phyloP scores from a whole-genome alignment of 2,113 vertebrate species.

The Siniperca knerii region DNA sequence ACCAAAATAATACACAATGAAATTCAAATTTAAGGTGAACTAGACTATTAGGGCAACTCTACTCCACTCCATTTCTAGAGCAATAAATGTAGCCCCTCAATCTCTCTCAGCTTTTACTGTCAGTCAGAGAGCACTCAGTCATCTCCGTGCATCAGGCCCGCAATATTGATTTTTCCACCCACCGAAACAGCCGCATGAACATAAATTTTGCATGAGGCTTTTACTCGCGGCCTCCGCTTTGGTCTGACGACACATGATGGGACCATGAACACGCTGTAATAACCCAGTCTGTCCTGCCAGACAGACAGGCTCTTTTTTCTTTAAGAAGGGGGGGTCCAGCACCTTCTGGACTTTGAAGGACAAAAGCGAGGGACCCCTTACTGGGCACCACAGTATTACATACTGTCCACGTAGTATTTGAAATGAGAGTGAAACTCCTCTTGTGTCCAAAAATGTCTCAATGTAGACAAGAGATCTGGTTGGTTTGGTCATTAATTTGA shows the following conservation, averaged over 20 bases:
- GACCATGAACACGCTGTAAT: conserved; percentile 94
- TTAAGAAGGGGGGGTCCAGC: conserved; percentile 6
- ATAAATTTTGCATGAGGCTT: conserved; percentile 99
- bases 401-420: conserved; percentile 21
- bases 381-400: conserved; percentile 45
- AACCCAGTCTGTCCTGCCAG: conserved; percentile 89
- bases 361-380: conserved; percentile 53
- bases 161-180: conserved; percentile 99
- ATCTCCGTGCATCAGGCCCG: conserved; percentile 96
- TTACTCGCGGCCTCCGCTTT: conserved; percentile 95
- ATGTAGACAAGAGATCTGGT: background rate
- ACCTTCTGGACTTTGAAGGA: conserved; percentile 71
- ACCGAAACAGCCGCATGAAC: conserved; percentile 99
- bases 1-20: conserved; percentile 94
- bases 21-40: conserved; percentile 95
- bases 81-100: conserved; percentile 92
- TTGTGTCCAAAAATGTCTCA: background rate
- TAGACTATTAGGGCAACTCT: conserved; percentile 91
- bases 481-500: conserved; percentile 7
- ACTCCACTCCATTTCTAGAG: conserved; percentile 90
- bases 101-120: conserved; percentile 98
- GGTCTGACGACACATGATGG: conserved; percentile 97
- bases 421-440: conserved; percentile 2
- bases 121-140: conserved; percentile 98
- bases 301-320: conserved; percentile 83